Evolutionary conservation across 1,140 invertebrate genomes (phyloP), one percentile per base, ranked within the genome.

Genomic region (Drosophila parabipectinata): DNA sequence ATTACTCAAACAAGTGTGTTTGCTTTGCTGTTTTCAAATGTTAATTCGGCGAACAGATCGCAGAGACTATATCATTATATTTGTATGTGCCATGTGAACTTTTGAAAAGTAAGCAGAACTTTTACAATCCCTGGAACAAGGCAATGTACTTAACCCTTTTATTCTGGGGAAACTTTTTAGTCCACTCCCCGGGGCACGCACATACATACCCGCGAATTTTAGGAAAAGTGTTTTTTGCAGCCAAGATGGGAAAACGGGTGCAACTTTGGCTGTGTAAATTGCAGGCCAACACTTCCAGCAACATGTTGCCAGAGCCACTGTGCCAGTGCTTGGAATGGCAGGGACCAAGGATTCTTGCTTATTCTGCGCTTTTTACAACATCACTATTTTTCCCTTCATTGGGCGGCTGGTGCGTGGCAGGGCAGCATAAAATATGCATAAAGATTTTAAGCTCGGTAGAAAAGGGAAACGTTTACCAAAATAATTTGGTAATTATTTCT

Each of bases 401-500:
- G 50, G 58, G 15, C 32, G 4, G 15, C 34, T 66, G 57, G 30
- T 63, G 5, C 30, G 18, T 50, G 44, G 28, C 56, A 7, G 12
- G 14, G 12, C 34, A 53, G 51, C 63, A 50, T 68, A 56, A 69
- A 69, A 69, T 68, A 69, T 69, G 51, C 66, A 69, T 56, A 68
- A 41, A 69, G 66, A 69, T 69, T 69, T 68, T 57, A 21, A 68
- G 52, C 51, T 30, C 28, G 30, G 18, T 37, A n/a, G 18, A 47
- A 39, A 39, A 8, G 64, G 44, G 18, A 52, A 69, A 57, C 66
- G 37, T 61, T 72, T 64, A 58, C 53, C 54, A 64, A 77, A 81
- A 73, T 60, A 56, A 66, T 67, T 81, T 73, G 9, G 26, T 51
- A 59, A 63, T 60, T 68, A 57, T 77, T 54, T 75, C 55, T 58